phyloP scores from a whole-genome alignment of 1,140 invertebrate genomes.

The Lutraria rhynchaena region DNA sequence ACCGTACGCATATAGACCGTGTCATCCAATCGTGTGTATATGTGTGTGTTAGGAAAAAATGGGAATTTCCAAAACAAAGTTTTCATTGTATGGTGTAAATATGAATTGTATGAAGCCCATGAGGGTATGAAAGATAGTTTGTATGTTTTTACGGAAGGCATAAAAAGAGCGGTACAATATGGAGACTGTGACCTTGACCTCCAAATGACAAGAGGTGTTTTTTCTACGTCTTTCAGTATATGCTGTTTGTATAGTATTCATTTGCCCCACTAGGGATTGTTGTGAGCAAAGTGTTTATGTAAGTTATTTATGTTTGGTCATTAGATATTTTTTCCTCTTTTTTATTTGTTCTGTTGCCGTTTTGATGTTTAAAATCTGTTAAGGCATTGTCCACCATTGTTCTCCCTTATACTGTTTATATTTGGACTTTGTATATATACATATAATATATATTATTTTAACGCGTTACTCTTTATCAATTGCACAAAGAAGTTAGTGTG shows the following conservation, averaged over 20 bases:
- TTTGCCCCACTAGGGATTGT: constrained; percentile 25
- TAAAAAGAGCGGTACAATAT: background rate
- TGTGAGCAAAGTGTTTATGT: constrained; percentile 27
- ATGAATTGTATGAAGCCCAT: background rate
- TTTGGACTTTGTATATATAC: constrained; percentile 29
- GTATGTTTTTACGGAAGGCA: background rate
- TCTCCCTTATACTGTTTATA: constrained; percentile 44
- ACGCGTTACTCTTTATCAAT: background rate
- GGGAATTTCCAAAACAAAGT: background rate
- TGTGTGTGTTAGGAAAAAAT: background rate
- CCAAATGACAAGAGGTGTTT: constrained; percentile 4
- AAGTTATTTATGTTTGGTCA: constrained; percentile 29
- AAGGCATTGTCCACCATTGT: constrained; percentile 50
- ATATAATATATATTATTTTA: constrained; percentile 24
- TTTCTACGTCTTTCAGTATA: constrained; percentile 14
- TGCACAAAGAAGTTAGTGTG: constrained; percentile 32
- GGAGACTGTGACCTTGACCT: background rate
- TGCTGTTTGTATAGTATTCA: constrained; percentile 12
- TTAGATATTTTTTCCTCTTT: constrained; percentile 39
- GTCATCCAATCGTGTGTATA: constrained; percentile 1
- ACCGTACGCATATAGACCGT: too few species aligned
- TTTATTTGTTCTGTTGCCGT: constrained; percentile 59
- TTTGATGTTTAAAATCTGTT: constrained; percentile 58
- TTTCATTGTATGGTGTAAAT: constrained; percentile 8
- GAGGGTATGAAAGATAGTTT: background rate